Conservation (phyloP, 2,113 vertebrate genomes). For the Scortum barcoo region DNA sequence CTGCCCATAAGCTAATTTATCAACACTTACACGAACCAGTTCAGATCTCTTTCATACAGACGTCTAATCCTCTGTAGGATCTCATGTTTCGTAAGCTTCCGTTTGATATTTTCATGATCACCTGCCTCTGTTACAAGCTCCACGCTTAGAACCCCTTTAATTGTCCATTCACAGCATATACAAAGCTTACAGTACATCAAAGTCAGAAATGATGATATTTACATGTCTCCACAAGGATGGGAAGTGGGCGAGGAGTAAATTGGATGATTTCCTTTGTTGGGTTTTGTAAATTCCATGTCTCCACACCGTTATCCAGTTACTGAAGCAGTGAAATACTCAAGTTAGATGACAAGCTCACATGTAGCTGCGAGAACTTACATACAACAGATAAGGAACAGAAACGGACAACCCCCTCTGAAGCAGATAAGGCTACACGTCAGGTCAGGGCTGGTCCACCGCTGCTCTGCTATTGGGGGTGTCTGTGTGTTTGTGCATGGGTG, state of each 20-base stretch:
- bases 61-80: constrained; percentile 44
- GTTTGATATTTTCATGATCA: constrained; percentile 46
- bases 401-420: constrained; percentile 73
- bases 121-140: constrained; percentile 56
- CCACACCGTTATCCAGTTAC: constrained; percentile 69
- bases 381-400: constrained; percentile 81
- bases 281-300: constrained; percentile 69
- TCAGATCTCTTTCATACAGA: constrained; percentile 44
- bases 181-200: constrained; percentile 82
- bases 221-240: constrained; percentile 75
- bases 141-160: constrained; percentile 53
- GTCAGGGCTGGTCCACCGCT: constrained; percentile 85
- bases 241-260: constrained; percentile 41
- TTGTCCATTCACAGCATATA: constrained; percentile 80
- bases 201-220: constrained; percentile 82
- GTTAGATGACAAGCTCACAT: constrained; percentile 72
- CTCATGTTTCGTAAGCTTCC: constrained; percentile 55
- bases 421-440: constrained; percentile 93
- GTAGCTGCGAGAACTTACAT: constrained; percentile 67
- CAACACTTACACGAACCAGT: constrained; percentile 55
- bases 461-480: constrained; percentile 71
- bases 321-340: constrained; percentile 76
- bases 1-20: constrained; percentile 64
- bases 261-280: constrained; percentile 56
- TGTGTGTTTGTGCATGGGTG: constrained; percentile 61